Base-by-base conservation (phyloP, 2,888 invertebrate genomes). In the Chrysolina oricalcia region DNA sequence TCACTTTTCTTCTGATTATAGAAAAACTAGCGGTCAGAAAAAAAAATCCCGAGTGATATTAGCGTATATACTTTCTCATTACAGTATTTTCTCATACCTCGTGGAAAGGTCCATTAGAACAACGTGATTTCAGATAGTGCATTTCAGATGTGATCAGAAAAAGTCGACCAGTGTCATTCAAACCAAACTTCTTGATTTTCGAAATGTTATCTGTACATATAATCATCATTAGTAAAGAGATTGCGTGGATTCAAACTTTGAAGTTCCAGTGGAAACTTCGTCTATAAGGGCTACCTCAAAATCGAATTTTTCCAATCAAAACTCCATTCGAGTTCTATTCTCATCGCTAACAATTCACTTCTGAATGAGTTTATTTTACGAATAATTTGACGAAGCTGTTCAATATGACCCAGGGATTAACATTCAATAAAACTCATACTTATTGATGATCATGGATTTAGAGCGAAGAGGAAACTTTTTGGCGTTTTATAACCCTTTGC, bases 341-440 rank as follows among this genome's bases (percentile, higher is more conserved):
- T 27, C 15, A 59, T 59, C 23, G 27, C 1, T 11, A 27, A 27
- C 8, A 59, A 27, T 27, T 23, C 59, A 11, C 59, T 59, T 27
- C 59, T 15, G n/a, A 59, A 23, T 59, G 21, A 59, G 23, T 27
- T 59, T 23, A 59, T 59, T 59, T 59, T 13, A 23, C 23, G 59
- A 59, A 59, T 23, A 70, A 70, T 46, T 53, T 62, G 17, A 53
- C 53, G 53, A 53, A 19, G 17, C 53, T 53, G 62, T 46, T 46
- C 43, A 27, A 21, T 46, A 62, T 43, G 63, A 73, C 35, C 62
- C 63, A 48, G 59, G 63, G 59, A 73, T 73, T 62, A 62, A 59
- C 62, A 68, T 73, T 67, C 73, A 73, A 73, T 73, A 67, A 73
- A 73, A 67, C 62, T 62, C 27, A 59, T 59, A 59, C 59, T 59